Percentiles rank a stretch among this genome's conserved stretches.
Conservation (phyloP, 37 sponge, comb jelly and placozoan species). For the Ephydatia muelleri region DNA sequence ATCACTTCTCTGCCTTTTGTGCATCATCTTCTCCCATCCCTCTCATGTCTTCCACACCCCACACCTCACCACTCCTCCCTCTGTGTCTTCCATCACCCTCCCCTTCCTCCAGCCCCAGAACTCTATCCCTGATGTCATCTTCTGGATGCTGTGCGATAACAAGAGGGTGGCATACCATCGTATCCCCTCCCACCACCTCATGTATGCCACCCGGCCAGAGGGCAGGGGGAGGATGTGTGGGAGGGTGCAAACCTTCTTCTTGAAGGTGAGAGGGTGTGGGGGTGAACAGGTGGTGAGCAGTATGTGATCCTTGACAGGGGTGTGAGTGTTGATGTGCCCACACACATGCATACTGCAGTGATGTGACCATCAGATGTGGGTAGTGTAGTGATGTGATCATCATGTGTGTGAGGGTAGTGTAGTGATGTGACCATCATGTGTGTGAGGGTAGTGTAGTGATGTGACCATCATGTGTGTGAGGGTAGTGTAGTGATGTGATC, state of each 20-base stretch:
- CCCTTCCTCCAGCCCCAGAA: slow-evolving; percentile 70
- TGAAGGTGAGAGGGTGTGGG: slow-evolving; percentile 29
- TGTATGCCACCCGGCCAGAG: slow-evolving; percentile 33
- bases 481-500: too few relatives aligned
- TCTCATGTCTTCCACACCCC: too few relatives aligned
- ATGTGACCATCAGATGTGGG: background rate
- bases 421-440: background rate
- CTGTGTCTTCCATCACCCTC: too few relatives aligned
- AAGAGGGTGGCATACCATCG: slow-evolving; percentile 72
- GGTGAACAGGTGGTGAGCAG: too few relatives aligned
- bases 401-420: too few relatives aligned
- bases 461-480: too few relatives aligned
- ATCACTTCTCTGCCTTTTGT: too few relatives aligned
- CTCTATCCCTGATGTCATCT: slow-evolving; percentile 74
- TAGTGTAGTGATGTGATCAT: background rate
- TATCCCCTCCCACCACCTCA: slow-evolving; percentile 68
- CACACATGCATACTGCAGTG: too few relatives aligned
- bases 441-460: too few relatives aligned
- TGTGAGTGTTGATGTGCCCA: too few relatives aligned
- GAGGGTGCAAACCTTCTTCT: slow-evolving; percentile 42
- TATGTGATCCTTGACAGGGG: too few relatives aligned
- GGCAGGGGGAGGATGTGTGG: slow-evolving; percentile 63
- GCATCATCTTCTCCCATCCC: too few relatives aligned
- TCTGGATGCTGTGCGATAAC: slow-evolving; percentile 78
- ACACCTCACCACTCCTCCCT: background rate